phyloP scores from a whole-genome alignment of 2,888 invertebrate genomes.

The Volucella inanis region DNA sequence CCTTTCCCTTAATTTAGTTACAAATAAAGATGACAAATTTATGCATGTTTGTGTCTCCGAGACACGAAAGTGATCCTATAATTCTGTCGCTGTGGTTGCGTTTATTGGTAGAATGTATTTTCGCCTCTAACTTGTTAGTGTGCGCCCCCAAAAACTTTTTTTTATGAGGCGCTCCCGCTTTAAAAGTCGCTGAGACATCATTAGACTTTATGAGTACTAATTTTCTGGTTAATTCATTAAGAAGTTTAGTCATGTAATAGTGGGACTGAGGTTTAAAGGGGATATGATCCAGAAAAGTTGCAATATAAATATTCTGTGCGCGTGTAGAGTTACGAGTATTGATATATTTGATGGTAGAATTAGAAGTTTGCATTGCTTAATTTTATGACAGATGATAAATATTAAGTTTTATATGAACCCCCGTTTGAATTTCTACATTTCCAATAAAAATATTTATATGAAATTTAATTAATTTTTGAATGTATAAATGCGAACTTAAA shows the following conservation, averaged over 20 bases:
- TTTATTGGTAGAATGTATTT: not conserved
- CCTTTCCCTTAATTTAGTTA: no score
- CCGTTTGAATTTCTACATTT: not conserved
- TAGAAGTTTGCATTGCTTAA: not conserved
- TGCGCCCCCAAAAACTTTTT: not conserved
- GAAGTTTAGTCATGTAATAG: constrained; percentile 33
- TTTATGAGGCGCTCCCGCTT: constrained; percentile 28
- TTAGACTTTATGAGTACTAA: constrained; percentile 28
- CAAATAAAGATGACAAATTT: no score
- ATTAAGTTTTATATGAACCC: not conserved
- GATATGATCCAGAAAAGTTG: not conserved
- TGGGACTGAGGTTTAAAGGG: not conserved
- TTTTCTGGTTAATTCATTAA: constrained; percentile 24
- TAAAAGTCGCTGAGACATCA: constrained; percentile 12
- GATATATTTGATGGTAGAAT: constrained; percentile 4
- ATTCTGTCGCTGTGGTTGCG: not conserved
- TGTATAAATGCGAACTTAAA: no score
- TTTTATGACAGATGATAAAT: not conserved
- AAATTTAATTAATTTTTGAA: no score
- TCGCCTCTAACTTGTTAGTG: not conserved
- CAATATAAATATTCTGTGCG: constrained; percentile 14
- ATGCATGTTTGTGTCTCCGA: no score
- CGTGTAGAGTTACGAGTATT: not conserved
- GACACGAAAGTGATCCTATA: not conserved
- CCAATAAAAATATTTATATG: not conserved